These are phyloP conservation scores for Philereme vetulata DNA, from an alignment of 2,888 invertebrate species.

Conservation along the genomic window DNA sequence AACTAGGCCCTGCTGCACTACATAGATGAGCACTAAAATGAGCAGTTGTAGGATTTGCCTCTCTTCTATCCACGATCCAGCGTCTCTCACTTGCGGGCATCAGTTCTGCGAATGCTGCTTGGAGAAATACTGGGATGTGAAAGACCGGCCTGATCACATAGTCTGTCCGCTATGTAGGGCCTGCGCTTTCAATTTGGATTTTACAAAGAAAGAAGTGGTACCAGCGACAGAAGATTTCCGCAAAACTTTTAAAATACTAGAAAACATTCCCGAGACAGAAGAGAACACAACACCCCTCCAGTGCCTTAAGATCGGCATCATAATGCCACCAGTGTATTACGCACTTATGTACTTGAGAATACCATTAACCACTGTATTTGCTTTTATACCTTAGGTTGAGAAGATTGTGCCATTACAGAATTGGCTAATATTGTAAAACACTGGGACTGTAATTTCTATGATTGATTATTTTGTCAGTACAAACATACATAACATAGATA, in stretches of 20 bases:
- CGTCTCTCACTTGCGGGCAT: conserved; percentile 62
- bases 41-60: conserved; percentile 66
- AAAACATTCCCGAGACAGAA: conserved; percentile 33
- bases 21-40: too few species aligned
- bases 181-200: conserved; percentile 48
- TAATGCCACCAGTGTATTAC: conserved; percentile 51
- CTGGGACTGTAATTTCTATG: conserved; percentile 8
- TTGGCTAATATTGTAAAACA: conserved; percentile 13
- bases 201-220: conserved; percentile 60
- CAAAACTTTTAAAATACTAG: conserved; percentile 45
- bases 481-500: too few species aligned
- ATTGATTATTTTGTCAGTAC: conserved; percentile 3
- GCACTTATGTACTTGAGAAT: conserved; percentile 46
- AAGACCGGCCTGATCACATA: conserved; percentile 53
- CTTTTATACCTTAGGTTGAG: conserved; percentile 15
- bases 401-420: neutral
- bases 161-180: conserved; percentile 64
- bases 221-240: conserved; percentile 50
- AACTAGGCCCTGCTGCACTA: too few species aligned
- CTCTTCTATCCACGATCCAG: conserved; percentile 54
- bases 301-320: conserved; percentile 48
- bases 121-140: conserved; percentile 55
- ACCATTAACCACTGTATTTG: conserved; percentile 36
- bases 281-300: conserved; percentile 22
- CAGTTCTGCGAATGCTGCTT: conserved; percentile 64